Evolutionary conservation across 2,888 invertebrate species (phyloP).

Genomic region (Dolichopus griseipennis): DNA sequence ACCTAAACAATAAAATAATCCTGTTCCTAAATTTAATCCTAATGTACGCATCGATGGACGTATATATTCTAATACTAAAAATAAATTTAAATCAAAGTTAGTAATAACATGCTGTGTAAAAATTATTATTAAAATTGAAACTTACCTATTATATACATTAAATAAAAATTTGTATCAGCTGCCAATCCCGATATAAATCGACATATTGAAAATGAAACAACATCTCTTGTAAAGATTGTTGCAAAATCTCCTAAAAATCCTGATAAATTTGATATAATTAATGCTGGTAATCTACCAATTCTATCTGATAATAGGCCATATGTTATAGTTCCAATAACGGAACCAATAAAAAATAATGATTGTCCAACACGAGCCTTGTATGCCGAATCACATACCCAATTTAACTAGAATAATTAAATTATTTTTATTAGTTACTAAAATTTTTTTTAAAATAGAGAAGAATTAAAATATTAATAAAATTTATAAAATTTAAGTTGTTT

Average conservation of each 20-base stretch:
- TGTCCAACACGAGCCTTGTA: constrained; percentile 54
- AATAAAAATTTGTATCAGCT: constrained; percentile 52
- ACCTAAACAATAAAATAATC: constrained; percentile 51
- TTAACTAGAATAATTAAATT: constrained; percentile 31
- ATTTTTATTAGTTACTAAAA: too few relatives aligned
- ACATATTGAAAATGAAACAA: constrained; percentile 46
- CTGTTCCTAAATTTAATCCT: constrained; percentile 51
- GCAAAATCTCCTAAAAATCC: constrained; percentile 49
- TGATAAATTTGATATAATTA: constrained; percentile 49
- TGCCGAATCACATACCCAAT: constrained; percentile 54
- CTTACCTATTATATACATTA: constrained; percentile 55
- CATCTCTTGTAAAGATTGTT: constrained; percentile 46
- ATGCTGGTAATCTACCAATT: constrained; percentile 49
- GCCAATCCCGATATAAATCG: constrained; percentile 53
- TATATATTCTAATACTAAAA: constrained; percentile 52
- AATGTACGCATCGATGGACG: constrained; percentile 50
- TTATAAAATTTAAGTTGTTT: too few relatives aligned
- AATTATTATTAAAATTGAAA: not conserved
- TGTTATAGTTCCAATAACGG: constrained; percentile 49
- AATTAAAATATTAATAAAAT: too few relatives aligned
- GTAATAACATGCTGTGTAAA: not conserved
- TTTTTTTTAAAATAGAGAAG: too few relatives aligned
- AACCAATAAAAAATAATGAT: constrained; percentile 54
- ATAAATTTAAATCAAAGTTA: not conserved
- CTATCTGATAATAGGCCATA: constrained; percentile 52